Conservation (phyloP, 2,113 vertebrate species). For the Plecotus auritus region DNA sequence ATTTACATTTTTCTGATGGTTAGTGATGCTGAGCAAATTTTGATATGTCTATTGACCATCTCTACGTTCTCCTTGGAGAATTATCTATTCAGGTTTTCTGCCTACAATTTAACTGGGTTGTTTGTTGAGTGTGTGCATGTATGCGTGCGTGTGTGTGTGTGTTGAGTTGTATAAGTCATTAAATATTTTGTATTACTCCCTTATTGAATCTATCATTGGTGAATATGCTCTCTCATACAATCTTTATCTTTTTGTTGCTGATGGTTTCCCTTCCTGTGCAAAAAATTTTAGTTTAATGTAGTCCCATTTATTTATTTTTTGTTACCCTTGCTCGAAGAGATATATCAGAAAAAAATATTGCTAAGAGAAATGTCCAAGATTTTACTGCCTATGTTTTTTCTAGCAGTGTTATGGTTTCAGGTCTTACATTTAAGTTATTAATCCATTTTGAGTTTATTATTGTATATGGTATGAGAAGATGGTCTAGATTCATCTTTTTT, state of each 20-base stretch:
- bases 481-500: background rate
- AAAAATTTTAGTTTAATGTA: background rate
- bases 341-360: background rate
- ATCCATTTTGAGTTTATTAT: background rate
- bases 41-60: background rate
- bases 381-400: background rate
- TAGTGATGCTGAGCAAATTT: background rate
- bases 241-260: background rate
- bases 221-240: background rate
- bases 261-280: background rate
- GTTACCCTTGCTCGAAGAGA: background rate
- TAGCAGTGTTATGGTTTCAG: background rate
- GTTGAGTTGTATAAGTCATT: background rate
- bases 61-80: background rate
- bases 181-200: background rate
- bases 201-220: background rate
- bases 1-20: background rate
- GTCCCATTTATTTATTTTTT: background rate
- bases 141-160: background rate
- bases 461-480: background rate
- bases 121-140: background rate
- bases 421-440: background rate
- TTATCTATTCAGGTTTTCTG: background rate
- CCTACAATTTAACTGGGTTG: background rate
- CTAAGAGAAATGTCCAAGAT: background rate